Evolutionary conservation across 2,797 vertebrate species (phyloP).

Genomic region (Melanotaenia boesemani): DNA sequence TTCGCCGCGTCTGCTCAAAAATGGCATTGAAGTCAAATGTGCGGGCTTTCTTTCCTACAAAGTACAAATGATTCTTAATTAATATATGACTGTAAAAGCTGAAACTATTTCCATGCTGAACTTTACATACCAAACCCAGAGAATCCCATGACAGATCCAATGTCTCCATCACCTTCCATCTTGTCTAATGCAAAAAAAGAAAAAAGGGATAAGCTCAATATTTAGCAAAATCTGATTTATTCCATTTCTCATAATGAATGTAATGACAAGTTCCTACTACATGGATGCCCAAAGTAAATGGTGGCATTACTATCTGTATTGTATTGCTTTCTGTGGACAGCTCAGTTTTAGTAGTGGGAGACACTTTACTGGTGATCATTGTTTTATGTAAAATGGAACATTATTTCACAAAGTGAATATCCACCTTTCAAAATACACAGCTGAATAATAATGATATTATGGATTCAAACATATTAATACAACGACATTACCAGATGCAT

Average conservation of each 20-base stretch:
- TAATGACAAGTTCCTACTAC: background rate
- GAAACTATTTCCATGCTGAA: background rate
- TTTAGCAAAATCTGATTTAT: background rate
- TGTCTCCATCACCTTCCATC: constrained; percentile 69
- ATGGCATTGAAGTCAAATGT: constrained; percentile 97
- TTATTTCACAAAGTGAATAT: background rate
- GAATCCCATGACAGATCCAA: constrained; percentile 85
- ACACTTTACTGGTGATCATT: background rate
- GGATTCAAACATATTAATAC: background rate
- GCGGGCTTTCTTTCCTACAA: constrained; percentile 93
- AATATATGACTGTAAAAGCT: background rate
- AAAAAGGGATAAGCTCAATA: constrained; percentile 3
- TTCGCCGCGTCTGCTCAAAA: constrained; percentile 96
- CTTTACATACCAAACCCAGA: constrained; percentile 84
- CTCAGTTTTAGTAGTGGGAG: background rate
- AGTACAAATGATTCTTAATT: background rate
- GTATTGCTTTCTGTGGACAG: background rate
- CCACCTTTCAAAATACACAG: background rate
- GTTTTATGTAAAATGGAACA: background rate
- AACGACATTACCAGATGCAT: background rate
- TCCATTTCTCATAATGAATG: background rate
- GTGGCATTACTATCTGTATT: background rate
- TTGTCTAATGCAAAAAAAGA: constrained; percentile 33
- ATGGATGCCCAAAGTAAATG: background rate
- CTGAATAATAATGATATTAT: too few relatives aligned